Conservation (phyloP, 2,797 vertebrate genomes). For the Okamejei kenojei region DNA sequence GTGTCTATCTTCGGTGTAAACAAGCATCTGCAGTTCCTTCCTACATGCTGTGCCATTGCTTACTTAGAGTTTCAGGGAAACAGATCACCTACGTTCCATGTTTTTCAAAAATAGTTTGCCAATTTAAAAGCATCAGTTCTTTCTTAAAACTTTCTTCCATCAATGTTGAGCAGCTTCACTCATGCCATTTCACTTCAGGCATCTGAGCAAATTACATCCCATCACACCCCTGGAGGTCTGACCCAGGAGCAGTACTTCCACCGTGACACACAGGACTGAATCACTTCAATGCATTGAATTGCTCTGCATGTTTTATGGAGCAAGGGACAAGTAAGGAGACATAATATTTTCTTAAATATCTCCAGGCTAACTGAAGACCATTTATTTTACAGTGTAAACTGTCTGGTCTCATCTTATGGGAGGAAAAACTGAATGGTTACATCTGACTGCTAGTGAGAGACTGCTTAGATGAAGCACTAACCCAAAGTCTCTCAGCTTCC, state of each 20-base stretch:
- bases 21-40: too few relatives aligned
- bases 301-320: neutral
- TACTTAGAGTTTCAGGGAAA: neutral
- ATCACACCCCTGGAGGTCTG: neutral
- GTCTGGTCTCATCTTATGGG: too few relatives aligned
- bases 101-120: neutral
- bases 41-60: neutral
- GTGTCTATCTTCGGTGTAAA: too few relatives aligned
- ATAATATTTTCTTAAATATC: neutral
- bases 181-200: neutral
- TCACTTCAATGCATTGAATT: neutral
- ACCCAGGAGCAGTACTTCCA: neutral
- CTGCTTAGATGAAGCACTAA: neutral
- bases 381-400: neutral
- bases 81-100: neutral
- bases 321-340: neutral
- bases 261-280: neutral
- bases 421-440: neutral
- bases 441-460: neutral
- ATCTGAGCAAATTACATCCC: neutral
- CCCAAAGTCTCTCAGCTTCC: neutral
- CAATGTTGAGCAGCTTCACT: neutral
- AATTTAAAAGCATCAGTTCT: neutral
- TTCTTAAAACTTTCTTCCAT: slow-evolving; percentile 13
- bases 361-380: neutral